Base-by-base conservation (phyloP, 2,113 vertebrate genomes). In the Nannobrachium achirus region DNA sequence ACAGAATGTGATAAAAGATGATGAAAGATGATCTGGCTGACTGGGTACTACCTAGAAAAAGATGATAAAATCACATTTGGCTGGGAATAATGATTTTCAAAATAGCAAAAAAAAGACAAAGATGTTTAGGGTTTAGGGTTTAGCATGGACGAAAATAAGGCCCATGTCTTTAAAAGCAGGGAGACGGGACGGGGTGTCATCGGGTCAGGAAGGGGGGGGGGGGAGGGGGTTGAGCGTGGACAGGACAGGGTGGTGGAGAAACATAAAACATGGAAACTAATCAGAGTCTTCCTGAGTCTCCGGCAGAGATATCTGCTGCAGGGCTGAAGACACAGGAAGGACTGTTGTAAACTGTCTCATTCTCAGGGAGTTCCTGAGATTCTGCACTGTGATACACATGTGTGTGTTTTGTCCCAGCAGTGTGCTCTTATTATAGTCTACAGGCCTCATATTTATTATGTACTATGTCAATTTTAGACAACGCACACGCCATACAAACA, bases 281-380 rank as follows among this genome's bases (percentile, higher is more conserved):
- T 92, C 69, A 89, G 80, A 56, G 80, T 86, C 86, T 92, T 92
- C 91, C 90, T 92, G 88, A 75, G 74, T 79, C 72, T 70, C 66
- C 41, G 73, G 66, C 39, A 4, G 44, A 77, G 74, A 76, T 76
- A 74, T 81, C 67, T 81, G 48, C 67, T 81, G 48, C 50, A 53
- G 56, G 74, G 56, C 73, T 65, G 84, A 49, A 59, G 87, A 74
- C 80, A 86, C 86, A 89, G 87, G 88, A 90, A 86, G 52, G 71
- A 63, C 70, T 86, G 59, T 68, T 78, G 78, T 88, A 85, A 91
- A 90, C 83, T 61, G 71, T 78, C 69, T 75, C 56, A 68, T 70
- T 85, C 64, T 53, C 55, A 40, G 66, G 65, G 66, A 72, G 80
- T 82, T 83, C 71, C 77, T 79, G 58, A 74, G 71, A 85, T 89